Conservation (phyloP, 2,113 vertebrate genomes). For the Cyphomyrus plagiostoma region DNA sequence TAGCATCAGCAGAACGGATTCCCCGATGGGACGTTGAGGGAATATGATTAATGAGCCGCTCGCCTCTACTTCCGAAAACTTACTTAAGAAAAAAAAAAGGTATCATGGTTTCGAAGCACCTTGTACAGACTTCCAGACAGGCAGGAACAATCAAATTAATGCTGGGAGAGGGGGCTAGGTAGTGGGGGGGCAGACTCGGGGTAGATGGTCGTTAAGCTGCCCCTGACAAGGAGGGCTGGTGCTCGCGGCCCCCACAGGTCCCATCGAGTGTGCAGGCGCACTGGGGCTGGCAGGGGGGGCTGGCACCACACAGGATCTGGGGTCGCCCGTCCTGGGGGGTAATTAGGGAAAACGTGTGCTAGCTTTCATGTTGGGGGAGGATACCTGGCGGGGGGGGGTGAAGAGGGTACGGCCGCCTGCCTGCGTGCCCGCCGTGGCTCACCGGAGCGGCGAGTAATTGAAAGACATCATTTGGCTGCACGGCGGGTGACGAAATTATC, state of each 20-base stretch:
- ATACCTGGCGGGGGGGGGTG: background rate
- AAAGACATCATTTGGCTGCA: constrained; percentile 32
- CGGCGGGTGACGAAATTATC: constrained; percentile 26
- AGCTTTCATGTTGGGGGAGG: constrained; percentile 2
- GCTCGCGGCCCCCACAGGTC: background rate
- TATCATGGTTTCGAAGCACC: background rate
- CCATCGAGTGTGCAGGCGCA: background rate
- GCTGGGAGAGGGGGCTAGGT: background rate
- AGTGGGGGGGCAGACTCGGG: background rate
- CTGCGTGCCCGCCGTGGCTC: constrained; percentile 5
- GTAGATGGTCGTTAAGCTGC: constrained; percentile 5
- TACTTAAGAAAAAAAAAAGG: constrained; percentile 7
- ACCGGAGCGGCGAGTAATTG: constrained; percentile 39
- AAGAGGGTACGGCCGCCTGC: background rate
- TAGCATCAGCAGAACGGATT: constrained; percentile 52
- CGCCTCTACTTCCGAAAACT: background rate
- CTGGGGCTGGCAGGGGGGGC: background rate
- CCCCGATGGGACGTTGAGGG: constrained; percentile 50
- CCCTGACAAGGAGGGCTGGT: background rate
- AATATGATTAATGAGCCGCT: background rate
- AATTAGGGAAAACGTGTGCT: constrained; percentile 14
- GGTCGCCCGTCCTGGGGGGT: constrained; percentile 11
- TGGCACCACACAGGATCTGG: background rate
- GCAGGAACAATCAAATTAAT: constrained; percentile 1
- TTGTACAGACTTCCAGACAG: background rate